Percentiles rank a stretch among this genome's conserved stretches.
Conservation (phyloP, 2,888 invertebrate genomes). For the Volucella inanis region DNA sequence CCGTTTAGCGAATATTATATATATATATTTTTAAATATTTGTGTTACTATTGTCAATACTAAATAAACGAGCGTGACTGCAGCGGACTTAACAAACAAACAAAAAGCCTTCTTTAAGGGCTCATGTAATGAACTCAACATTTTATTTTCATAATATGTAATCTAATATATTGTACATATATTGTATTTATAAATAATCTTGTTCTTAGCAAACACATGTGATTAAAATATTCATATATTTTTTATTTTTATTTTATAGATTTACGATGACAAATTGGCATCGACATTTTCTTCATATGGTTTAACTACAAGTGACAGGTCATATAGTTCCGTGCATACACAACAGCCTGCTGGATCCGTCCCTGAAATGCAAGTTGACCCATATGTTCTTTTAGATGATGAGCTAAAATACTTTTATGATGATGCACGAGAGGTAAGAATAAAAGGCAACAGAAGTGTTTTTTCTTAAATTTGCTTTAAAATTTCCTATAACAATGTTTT, state of each 20-base stretch:
- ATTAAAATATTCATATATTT: neutral
- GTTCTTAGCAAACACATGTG: no score
- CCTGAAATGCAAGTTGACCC: conserved; percentile 93
- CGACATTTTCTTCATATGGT: conserved; percentile 27
- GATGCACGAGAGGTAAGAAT: conserved; percentile 91
- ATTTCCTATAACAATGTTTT: neutral
- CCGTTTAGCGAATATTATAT: no score
- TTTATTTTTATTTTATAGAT: conserved; percentile 36
- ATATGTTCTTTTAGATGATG: conserved; percentile 92
- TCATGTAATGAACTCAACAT: no score
- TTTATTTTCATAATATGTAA: no score
- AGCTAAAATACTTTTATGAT: conserved; percentile 92
- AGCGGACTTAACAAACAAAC: no score
- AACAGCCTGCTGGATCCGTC: conserved; percentile 89
- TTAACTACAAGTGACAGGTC: conserved; percentile 81
- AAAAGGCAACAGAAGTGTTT: neutral
- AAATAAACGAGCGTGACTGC: no score
- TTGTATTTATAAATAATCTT: no score
- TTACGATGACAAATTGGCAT: conserved; percentile 17
- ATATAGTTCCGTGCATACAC: conserved; percentile 90
- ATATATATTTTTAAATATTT: no score
- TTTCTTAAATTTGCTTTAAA: neutral
- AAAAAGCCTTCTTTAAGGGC: no score
- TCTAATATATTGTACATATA: no score
- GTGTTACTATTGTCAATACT: no score